Conservation (phyloP, 2,113 vertebrate genomes). For the Herpetotheres cachinnans region DNA sequence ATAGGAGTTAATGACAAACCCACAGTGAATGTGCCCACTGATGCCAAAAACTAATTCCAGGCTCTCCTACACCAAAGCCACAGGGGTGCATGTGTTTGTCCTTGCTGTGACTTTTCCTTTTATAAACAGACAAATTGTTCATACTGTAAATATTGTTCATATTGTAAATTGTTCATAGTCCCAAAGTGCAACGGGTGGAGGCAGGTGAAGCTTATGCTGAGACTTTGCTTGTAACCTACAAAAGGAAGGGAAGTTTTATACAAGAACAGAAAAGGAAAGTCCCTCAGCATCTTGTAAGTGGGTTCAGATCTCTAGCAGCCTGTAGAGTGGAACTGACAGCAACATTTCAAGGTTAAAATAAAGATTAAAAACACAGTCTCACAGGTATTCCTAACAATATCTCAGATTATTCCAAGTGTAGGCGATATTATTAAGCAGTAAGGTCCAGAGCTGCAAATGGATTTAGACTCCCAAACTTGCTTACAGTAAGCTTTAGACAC, state of each 20-base stretch:
- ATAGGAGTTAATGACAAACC: neutral
- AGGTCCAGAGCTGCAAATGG: neutral
- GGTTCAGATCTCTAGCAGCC: neutral
- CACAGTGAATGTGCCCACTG: neutral
- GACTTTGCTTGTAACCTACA: neutral
- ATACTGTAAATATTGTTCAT: neutral
- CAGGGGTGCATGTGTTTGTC: neutral
- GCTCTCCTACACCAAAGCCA: neutral
- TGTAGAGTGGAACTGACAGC: neutral
- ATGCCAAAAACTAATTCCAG: neutral
- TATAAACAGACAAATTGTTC: neutral
- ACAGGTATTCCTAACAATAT: neutral
- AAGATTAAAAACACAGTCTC: neutral
- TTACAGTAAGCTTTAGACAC: neutral
- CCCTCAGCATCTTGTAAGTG: neutral
- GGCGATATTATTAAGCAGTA: neutral
- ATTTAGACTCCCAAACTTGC: neutral
- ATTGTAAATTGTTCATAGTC: neutral
- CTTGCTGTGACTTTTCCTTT: neutral
- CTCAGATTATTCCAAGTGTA: neutral
- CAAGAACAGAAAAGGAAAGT: neutral
- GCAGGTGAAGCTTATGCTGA: neutral
- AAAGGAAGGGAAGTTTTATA: neutral
- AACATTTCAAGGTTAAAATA: slow-evolving; percentile 19
- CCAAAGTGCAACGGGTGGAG: neutral